Conservation (phyloP, 2,797 vertebrate genomes). For the Pseudochaenichthys georgianus region DNA sequence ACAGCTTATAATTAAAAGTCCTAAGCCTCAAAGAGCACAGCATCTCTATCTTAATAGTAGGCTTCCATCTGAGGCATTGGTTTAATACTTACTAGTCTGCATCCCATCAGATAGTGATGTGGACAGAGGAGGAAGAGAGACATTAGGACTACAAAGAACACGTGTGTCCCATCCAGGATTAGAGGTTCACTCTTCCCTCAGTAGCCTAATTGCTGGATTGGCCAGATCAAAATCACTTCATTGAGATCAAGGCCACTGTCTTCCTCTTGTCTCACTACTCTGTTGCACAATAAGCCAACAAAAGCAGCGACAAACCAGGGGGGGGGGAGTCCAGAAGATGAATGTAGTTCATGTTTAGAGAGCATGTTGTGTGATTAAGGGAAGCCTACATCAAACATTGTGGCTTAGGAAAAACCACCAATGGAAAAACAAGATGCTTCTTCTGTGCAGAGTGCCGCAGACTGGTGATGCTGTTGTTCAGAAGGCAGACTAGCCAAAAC, state of each 20-base stretch:
- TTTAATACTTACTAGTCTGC: conserved; percentile 82
- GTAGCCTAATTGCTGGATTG: conserved; percentile 83
- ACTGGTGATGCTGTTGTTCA: conserved; percentile 77
- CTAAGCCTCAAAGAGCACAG: conserved; percentile 80
- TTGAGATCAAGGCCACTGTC: conserved; percentile 80
- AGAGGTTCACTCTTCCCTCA: conserved; percentile 82
- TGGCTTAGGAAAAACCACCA: conserved; percentile 81
- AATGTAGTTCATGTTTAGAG: conserved; percentile 85
- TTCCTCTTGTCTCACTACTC: conserved; percentile 72
- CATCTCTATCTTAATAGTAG: conserved; percentile 84
- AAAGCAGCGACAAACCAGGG: conserved; percentile 66
- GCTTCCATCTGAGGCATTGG: conserved; percentile 79
- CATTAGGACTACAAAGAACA: conserved; percentile 84
- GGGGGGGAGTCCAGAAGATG: conserved; percentile 68
- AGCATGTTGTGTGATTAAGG: conserved; percentile 88
- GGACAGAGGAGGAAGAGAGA: conserved; percentile 82
- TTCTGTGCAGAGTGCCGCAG: conserved; percentile 71
- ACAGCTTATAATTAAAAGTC: conserved; percentile 83
- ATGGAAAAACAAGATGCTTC: conserved; percentile 85
- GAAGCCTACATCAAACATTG: conserved; percentile 85
- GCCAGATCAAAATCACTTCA: conserved; percentile 81
- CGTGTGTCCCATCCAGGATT: conserved; percentile 80
- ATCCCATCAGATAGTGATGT: conserved; percentile 80
- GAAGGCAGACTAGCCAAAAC: conserved; percentile 72
- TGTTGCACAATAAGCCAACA: conserved; percentile 80